Conservation (phyloP, 2,797 vertebrate species). For the Falco berigora region DNA sequence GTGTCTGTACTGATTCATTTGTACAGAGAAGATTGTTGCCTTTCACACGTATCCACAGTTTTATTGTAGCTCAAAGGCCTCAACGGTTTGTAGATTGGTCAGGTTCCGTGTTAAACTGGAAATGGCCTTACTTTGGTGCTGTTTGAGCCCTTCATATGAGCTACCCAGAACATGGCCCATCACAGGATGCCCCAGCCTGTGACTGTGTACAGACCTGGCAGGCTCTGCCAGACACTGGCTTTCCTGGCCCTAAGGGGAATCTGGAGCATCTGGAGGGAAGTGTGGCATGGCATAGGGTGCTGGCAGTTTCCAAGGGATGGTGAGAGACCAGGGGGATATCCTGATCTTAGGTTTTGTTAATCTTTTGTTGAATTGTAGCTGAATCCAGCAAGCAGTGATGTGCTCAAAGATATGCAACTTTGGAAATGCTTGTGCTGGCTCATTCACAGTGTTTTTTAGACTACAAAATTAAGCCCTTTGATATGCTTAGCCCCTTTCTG, state of each 20-base stretch:
- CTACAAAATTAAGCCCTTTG: background rate
- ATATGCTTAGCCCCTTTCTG: background rate
- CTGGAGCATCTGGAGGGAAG: background rate
- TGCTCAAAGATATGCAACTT: background rate
- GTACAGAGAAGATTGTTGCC: background rate
- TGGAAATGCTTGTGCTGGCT: background rate
- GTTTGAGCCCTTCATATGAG: background rate
- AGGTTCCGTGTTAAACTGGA: background rate
- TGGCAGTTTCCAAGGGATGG: background rate
- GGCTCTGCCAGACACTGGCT: background rate
- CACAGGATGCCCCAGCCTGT: background rate
- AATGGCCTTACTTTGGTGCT: background rate
- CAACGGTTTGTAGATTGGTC: background rate
- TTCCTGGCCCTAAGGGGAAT: background rate
- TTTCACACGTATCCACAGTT: background rate
- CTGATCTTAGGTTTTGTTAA: background rate
- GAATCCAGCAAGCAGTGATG: background rate
- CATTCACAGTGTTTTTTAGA: background rate
- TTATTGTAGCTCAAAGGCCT: background rate
- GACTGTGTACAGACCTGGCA: background rate
- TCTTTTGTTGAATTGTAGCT: background rate
- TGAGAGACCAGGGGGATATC: background rate
- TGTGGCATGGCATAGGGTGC: rapidly evolving
- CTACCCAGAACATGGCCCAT: background rate
- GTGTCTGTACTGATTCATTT: background rate